These are phyloP conservation scores for Athalia cordata DNA, from an alignment of 2,888 invertebrate genomes.

Conservation along the genomic window DNA sequence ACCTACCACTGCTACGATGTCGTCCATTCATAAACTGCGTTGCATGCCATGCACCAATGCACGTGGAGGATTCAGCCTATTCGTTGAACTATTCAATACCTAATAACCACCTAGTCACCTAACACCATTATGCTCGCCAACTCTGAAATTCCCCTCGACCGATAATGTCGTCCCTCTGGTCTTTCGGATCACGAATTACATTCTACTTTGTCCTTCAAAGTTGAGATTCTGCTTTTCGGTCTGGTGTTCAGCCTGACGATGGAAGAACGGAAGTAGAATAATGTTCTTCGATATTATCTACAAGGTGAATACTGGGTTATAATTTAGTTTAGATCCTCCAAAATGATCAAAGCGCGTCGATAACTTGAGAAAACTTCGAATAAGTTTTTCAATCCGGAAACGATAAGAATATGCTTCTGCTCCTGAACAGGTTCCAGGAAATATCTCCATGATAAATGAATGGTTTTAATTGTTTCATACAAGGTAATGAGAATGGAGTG, in stretches of 20 bases:
- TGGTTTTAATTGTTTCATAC: background rate
- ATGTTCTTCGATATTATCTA: background rate
- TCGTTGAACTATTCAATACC: constrained; percentile 27
- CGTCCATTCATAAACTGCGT: constrained; percentile 8
- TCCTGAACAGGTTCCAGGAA: background rate
- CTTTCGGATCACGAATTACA: background rate
- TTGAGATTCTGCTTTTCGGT: background rate
- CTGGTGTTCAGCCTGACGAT: no score
- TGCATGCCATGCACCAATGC: background rate
- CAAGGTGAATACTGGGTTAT: background rate
- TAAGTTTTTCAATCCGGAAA: background rate
- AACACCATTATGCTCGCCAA: constrained; percentile 12
- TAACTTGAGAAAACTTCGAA: constrained; percentile 19
- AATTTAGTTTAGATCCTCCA: background rate
- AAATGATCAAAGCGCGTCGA: constrained; percentile 2
- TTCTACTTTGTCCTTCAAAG: background rate
- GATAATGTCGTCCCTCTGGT: no score
- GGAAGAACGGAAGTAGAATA: no score
- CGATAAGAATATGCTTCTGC: background rate
- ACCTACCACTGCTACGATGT: constrained; percentile 22
- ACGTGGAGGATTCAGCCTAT: constrained; percentile 6
- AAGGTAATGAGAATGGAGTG: background rate
- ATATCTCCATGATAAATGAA: background rate
- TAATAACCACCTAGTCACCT: constrained; percentile 21
- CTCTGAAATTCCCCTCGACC: background rate